Conservation (phyloP, 1,140 invertebrate species). For the Drosophila sturtevanti region DNA sequence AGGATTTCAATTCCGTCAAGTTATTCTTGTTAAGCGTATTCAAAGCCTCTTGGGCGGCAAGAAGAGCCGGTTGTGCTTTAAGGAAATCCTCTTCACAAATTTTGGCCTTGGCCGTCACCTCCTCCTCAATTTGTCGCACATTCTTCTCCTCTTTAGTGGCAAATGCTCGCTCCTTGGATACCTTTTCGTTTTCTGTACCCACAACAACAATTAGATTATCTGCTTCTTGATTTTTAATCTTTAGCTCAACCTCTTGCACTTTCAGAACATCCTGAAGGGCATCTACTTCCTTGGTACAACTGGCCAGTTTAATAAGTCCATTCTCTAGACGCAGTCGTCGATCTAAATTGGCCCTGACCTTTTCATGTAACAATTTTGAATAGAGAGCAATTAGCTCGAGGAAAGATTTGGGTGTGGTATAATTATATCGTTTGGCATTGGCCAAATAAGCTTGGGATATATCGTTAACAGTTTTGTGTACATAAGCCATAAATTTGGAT, state of each 20-base stretch:
- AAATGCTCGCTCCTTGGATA: constrained; percentile 92
- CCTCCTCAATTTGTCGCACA: constrained; percentile 93
- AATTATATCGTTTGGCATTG: constrained; percentile 96
- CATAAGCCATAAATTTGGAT: constrained; percentile 94
- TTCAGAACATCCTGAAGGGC: constrained; percentile 88
- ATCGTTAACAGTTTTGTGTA: constrained; percentile 94
- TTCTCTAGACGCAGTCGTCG: constrained; percentile 93
- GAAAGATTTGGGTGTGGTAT: constrained; percentile 98
- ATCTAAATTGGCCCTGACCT: constrained; percentile 89
- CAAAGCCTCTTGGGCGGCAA: constrained; percentile 94
- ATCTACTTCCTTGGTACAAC: constrained; percentile 91
- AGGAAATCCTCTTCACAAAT: constrained; percentile 94
- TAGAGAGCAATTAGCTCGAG: constrained; percentile 96
- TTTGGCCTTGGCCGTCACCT: constrained; percentile 92
- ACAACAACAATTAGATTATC: constrained; percentile 95
- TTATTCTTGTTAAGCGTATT: constrained; percentile 97
- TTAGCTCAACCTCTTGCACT: constrained; percentile 93
- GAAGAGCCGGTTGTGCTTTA: constrained; percentile 94
- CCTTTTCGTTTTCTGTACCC: constrained; percentile 94
- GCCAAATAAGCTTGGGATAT: constrained; percentile 91
- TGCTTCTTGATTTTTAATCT: constrained; percentile 94
- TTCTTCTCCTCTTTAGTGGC: constrained; percentile 94
- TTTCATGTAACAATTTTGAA: constrained; percentile 90
- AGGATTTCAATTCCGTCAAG: constrained; percentile 96
- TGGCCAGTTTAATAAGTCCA: constrained; percentile 93